Evolutionary conservation across 2,888 invertebrate genomes (phyloP).

Genomic region (Agrenia bidenticulata): DNA sequence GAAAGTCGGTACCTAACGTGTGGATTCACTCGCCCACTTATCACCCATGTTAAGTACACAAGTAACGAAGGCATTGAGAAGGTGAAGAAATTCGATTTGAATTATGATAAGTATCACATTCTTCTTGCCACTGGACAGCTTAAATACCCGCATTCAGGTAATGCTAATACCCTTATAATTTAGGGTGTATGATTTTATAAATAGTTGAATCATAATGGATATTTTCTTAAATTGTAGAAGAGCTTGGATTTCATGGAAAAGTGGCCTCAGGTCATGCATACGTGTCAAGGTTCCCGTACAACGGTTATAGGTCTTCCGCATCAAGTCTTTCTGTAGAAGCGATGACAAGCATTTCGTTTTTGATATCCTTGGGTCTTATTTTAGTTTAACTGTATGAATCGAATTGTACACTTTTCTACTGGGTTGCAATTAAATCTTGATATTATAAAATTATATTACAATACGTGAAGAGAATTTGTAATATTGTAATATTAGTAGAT

Average conservation of each 20-base stretch:
- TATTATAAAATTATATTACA: too few species aligned
- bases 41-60: neutral
- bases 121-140: constrained; percentile 27
- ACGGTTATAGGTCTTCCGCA: neutral
- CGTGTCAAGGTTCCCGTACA: neutral
- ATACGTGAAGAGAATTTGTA: too few species aligned
- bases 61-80: neutral
- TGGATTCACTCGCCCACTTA: constrained; percentile 14
- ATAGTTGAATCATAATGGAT: too few species aligned
- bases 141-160: constrained; percentile 14
- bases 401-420: too few species aligned
- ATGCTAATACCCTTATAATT: too few species aligned
- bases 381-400: too few species aligned
- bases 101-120: constrained; percentile 21
- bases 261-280: neutral
- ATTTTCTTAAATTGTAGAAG: constrained; percentile 13
- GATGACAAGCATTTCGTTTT: too few species aligned
- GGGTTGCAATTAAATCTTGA: too few species aligned
- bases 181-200: too few species aligned
- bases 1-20: constrained; percentile 11
- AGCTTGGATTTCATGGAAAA: constrained; percentile 18
- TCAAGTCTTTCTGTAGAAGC: too few species aligned
- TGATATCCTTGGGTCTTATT: too few species aligned
- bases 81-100: neutral
- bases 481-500: too few species aligned